phyloP scores from a whole-genome alignment of 2,888 invertebrate genomes.

The Hedychridium roseum region DNA sequence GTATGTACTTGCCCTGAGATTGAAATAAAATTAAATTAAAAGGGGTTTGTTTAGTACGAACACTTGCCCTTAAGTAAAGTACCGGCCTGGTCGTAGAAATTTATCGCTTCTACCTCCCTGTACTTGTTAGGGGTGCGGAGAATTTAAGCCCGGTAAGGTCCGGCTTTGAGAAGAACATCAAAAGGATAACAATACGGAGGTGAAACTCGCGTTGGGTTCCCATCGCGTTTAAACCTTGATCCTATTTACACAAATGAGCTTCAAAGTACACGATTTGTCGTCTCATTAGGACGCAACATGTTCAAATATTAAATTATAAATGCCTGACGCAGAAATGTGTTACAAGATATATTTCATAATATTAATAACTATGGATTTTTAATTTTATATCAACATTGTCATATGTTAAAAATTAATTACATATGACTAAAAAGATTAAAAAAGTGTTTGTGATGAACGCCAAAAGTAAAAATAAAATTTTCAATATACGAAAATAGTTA shows the following conservation, averaged over 20 bases:
- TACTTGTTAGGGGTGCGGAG: slow-evolving; percentile 26
- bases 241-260: slow-evolving; percentile 31
- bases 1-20: too few species aligned
- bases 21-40: not conserved
- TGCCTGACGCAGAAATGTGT: too few species aligned
- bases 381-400: too few species aligned
- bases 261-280: slow-evolving; percentile 27
- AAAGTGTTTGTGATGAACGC: too few species aligned
- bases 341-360: too few species aligned
- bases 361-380: too few species aligned
- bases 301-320: too few species aligned
- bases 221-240: slow-evolving; percentile 18
- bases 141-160: slow-evolving; percentile 40
- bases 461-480: too few species aligned
- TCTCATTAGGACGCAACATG: slow-evolving; percentile 8
- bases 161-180: slow-evolving; percentile 50
- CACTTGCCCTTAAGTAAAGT: not conserved
- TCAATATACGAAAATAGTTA: too few species aligned
- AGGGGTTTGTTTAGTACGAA: not conserved
- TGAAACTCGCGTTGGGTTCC: slow-evolving; percentile 18
- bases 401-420: too few species aligned
- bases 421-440: too few species aligned
- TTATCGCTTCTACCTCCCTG: slow-evolving; percentile 42
- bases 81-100: slow-evolving; percentile 5
- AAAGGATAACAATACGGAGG: slow-evolving; percentile 48